Evolutionary conservation across 2,888 invertebrate genomes (phyloP).

Genomic region (Eupsilia transversa): DNA sequence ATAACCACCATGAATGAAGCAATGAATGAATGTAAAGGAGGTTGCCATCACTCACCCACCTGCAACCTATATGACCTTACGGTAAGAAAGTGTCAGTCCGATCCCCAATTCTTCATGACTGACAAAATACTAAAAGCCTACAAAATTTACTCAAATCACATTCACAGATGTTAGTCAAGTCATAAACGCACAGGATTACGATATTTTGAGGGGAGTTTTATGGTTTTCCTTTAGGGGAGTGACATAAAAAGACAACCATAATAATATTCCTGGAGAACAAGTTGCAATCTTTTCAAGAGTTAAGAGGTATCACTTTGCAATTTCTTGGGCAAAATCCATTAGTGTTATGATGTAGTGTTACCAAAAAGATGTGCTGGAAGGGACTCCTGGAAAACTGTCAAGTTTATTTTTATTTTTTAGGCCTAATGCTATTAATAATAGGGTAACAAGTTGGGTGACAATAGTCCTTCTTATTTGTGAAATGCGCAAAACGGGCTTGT

Average conservation of each 20-base stretch:
- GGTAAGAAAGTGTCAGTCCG: not conserved
- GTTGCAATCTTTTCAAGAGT: conserved; percentile 72
- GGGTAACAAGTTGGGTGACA: not conserved
- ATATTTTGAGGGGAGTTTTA: conserved; percentile 75
- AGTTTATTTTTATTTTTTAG: not conserved
- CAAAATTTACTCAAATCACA: conserved; percentile 18
- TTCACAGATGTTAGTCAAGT: conserved; percentile 62
- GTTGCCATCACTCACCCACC: not conserved
- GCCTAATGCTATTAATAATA: not conserved
- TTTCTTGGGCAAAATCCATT: conserved; percentile 81
- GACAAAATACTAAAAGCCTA: not conserved
- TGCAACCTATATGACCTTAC: not conserved
- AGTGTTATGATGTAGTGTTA: conserved; percentile 76
- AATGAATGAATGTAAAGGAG: not conserved
- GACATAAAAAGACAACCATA: conserved; percentile 74
- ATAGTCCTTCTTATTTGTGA: not conserved
- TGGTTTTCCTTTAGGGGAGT: conserved; percentile 70
- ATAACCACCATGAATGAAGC: not conserved
- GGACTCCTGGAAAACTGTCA: not conserved
- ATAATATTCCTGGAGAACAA: conserved; percentile 67
- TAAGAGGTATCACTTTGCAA: conserved; percentile 75
- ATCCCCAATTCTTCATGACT: not conserved
- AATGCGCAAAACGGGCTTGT: not conserved
- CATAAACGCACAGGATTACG: conserved; percentile 65
- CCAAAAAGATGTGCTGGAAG: conserved; percentile 64